Conservation (phyloP, 2,113 vertebrate genomes). For the Himantopus leucocephalus region DNA sequence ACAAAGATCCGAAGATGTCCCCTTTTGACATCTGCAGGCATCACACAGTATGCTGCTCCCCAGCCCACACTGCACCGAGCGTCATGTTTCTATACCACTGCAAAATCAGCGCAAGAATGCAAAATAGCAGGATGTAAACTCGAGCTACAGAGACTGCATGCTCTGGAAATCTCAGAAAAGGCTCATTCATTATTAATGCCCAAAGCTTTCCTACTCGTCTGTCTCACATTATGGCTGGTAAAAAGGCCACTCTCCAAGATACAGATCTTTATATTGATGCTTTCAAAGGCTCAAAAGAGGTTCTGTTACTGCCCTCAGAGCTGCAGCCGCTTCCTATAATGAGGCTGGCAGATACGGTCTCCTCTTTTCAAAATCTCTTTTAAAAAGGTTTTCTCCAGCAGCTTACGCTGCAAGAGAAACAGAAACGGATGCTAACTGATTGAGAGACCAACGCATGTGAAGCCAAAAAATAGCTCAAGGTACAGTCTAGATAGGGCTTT, state of each 20-base stretch:
- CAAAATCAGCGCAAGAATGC: slow-evolving; percentile 35
- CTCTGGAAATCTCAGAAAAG: slow-evolving; percentile 40
- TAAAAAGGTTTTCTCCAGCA: background rate
- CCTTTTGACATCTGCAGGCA: background rate
- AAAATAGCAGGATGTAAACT: background rate
- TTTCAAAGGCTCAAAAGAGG: slow-evolving; percentile 49
- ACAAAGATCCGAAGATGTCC: background rate
- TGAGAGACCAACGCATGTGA: background rate
- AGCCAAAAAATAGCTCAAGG: background rate
- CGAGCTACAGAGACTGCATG: background rate
- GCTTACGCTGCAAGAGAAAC: background rate
- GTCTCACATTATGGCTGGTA: slow-evolving; percentile 46
- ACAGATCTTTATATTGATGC: slow-evolving; percentile 61
- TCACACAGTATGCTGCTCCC: background rate
- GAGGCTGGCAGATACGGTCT: background rate
- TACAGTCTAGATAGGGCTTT: background rate
- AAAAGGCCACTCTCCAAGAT: slow-evolving; percentile 57
- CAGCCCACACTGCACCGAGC: background rate
- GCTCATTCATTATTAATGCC: slow-evolving; percentile 57
- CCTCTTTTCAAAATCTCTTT: slow-evolving; percentile 3
- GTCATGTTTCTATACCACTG: background rate
- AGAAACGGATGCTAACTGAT: background rate
- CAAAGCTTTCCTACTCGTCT: slow-evolving; percentile 33
- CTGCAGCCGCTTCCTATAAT: slow-evolving; percentile 16
- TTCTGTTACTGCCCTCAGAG: slow-evolving; percentile 36